A percentile compares a stretch with the other conserved stretches of the same genome.
Evolutionary conservation across 2,797 vertebrate genomes (phyloP).

Genomic region (Avahi laniger): DNA sequence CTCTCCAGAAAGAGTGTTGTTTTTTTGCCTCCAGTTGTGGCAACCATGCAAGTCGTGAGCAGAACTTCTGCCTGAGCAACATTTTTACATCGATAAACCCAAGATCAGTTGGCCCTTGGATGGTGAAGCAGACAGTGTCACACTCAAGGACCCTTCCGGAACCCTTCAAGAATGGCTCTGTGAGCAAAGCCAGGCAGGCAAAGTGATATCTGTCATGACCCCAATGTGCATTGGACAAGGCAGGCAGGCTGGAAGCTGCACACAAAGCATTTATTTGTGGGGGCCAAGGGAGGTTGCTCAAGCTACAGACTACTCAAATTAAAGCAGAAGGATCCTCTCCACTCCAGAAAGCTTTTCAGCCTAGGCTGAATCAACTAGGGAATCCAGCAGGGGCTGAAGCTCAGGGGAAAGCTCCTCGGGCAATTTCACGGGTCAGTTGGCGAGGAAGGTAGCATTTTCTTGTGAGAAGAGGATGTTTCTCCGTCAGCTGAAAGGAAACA

Average conservation of each 20-base stretch:
- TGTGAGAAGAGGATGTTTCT: constrained; percentile 63
- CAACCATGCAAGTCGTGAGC: not conserved
- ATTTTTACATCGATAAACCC: not conserved
- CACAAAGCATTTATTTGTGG: constrained; percentile 81
- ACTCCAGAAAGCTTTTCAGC: constrained; percentile 30
- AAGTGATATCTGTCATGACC: constrained; percentile 54
- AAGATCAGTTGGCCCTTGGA: not conserved
- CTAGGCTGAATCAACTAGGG: constrained; percentile 74
- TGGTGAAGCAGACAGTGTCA: not conserved
- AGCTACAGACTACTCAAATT: constrained; percentile 80
- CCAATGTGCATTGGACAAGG: constrained; percentile 69
- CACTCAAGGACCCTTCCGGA: not conserved
- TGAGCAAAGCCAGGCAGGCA: constrained; percentile 25
- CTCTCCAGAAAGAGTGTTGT: not conserved
- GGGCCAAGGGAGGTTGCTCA: constrained; percentile 76
- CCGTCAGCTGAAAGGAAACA: constrained; percentile 81
- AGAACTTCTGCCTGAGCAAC: not conserved
- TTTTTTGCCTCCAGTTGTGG: not conserved
- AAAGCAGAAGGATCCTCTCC: constrained; percentile 19
- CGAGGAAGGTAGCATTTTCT: constrained; percentile 64
- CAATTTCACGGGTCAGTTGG: constrained; percentile 54
- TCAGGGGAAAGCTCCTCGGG: constrained; percentile 68
- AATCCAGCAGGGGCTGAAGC: constrained; percentile 64
- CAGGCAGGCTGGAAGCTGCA: constrained; percentile 73
- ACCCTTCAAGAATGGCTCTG: not conserved